These are phyloP conservation scores for Pyrgus malvae DNA, from an alignment of 2,888 invertebrate species.

Conservation along the genomic window DNA sequence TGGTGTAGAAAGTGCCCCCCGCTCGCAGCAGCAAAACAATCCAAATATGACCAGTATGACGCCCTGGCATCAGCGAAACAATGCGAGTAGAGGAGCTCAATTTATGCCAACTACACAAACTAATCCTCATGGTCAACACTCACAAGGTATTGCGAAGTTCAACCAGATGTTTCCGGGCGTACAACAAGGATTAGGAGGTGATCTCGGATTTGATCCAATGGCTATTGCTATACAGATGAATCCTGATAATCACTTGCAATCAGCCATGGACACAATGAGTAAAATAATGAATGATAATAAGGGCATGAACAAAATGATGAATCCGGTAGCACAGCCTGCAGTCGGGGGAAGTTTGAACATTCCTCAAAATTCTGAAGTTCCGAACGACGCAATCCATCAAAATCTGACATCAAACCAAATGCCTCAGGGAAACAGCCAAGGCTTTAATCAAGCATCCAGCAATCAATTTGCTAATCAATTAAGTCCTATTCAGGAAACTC, in stretches of 20 bases:
- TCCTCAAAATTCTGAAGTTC: constrained; percentile 22
- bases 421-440: too few species aligned
- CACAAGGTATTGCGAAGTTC: constrained; percentile 60
- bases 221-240: constrained; percentile 75
- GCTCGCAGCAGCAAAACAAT: too few species aligned
- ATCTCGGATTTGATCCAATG: constrained; percentile 73
- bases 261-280: constrained; percentile 57
- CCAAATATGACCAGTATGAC: constrained; percentile 13
- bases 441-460: too few species aligned
- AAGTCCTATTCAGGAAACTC: background rate
- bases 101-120: constrained; percentile 30
- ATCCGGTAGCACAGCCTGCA: constrained; percentile 36
- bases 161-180: constrained; percentile 72
- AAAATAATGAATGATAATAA: constrained; percentile 52
- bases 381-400: constrained; percentile 1
- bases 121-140: constrained; percentile 50
- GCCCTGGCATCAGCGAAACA: constrained; percentile 8
- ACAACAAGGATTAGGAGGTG: constrained; percentile 50
- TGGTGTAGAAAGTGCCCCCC: too few species aligned
- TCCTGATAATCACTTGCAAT: constrained; percentile 62
- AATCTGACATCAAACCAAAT: constrained; percentile 16
- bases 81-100: constrained; percentile 36
- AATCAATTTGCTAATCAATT: background rate
- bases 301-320: constrained; percentile 28
- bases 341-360: constrained; percentile 19